phyloP scores from a whole-genome alignment of 2,113 vertebrate genomes.

The Eulemur rufifrons region DNA sequence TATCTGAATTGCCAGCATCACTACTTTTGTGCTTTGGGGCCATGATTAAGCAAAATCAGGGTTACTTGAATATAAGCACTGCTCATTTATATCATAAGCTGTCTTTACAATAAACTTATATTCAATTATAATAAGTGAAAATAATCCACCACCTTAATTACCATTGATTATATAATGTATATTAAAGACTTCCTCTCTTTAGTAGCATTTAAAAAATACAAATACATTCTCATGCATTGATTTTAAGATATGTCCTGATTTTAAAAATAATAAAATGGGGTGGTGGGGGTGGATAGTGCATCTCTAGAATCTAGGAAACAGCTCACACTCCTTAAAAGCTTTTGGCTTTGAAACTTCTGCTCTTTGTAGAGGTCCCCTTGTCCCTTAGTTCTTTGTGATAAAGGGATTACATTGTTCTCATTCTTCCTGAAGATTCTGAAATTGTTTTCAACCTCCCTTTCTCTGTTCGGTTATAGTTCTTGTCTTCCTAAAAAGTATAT shows the following conservation, averaged over 20 bases:
- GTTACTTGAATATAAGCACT: no score
- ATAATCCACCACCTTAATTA: neutral
- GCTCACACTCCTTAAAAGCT: neutral
- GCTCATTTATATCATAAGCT: neutral
- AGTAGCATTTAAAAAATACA: neutral
- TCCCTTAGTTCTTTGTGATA: neutral
- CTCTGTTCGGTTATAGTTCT: neutral
- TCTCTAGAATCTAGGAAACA: neutral
- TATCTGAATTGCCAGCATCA: no score
- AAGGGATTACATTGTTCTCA: neutral
- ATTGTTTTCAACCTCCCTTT: slow-evolving; percentile 3
- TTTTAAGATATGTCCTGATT: neutral
- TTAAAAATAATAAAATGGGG: neutral
- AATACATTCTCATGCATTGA: neutral
- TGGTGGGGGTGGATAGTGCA: neutral
- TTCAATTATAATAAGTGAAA: neutral
- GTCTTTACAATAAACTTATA: neutral
- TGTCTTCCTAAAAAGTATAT: neutral
- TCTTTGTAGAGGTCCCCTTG: neutral
- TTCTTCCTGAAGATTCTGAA: neutral
- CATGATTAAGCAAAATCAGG: no score
- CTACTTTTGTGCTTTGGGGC: no score
- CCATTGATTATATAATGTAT: neutral
- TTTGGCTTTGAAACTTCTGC: neutral
- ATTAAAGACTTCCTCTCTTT: neutral